Evolutionary conservation across 2,888 invertebrate species (phyloP), one percentile per base, ranked within the genome.

Genomic region (Ptycholaimellus sp.): DNA sequence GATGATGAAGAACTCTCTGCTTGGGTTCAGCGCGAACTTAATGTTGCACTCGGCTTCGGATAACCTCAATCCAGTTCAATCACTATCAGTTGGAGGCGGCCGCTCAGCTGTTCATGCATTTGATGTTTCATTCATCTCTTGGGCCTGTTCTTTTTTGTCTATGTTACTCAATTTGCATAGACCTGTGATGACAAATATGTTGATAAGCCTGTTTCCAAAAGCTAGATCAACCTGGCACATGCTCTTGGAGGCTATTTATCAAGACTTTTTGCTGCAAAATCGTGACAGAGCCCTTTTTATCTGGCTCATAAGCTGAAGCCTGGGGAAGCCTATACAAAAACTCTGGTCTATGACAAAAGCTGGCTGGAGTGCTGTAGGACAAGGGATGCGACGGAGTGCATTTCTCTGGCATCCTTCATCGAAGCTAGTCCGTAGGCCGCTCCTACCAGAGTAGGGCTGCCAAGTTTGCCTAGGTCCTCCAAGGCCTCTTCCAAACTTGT

Each of bases 351-450:
- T 76, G 37, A 93, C 65, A n/a, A n/a, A 19, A 70, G 63, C 60
- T 90, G 87, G 46, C 50, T 47, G 31, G 51, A 56, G 37, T 54
- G 52, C n/a, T 52, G 51, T 17, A 54, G 40, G n/a, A n/a, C n/a
- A n/a, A n/a, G n/a, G 2, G 54, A 52, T 0, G 83, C 82, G 4
- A 96, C 63, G 6, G 62, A 59, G 48, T 66, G 68, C 19, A 96
- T 63, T 58, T 93, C 81, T 18, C 75, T 76, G 51, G 72, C 69
- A 50, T 76, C 79, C 54, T 80, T 73, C 1, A 93, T 96, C 64
- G 96, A 96, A 20, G 93, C 96, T 13, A 96, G 66, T 0, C 90
- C 85, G 66, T 81, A 96, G 1, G 90, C 93, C 2, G 90, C 83
- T 42, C 96, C 68, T 2, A 87, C 80, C 73, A 96, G 74, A 0